Percentiles rank a stretch among this genome's conserved stretches.
Conservation (phyloP, 2,113 vertebrate species). For the Hemibagrus wyckioides region DNA sequence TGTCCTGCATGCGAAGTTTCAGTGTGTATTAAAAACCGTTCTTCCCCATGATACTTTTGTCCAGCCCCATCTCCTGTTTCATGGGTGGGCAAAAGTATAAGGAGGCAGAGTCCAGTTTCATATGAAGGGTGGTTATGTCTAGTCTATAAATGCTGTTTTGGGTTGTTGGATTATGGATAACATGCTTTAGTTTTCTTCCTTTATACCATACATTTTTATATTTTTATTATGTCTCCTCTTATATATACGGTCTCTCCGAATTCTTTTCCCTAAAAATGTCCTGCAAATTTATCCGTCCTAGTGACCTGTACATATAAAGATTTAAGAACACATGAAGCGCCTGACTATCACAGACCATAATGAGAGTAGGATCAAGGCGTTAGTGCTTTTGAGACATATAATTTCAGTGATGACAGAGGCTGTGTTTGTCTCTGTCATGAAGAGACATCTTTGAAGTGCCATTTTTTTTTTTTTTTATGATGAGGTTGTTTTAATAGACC, state of each 20-base stretch:
- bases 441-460: background rate
- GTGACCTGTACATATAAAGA: background rate
- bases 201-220: background rate
- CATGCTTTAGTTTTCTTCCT: background rate
- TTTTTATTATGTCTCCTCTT: too few species aligned
- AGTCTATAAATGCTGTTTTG: conserved; percentile 10
- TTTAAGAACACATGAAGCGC: background rate
- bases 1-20: conserved; percentile 15
- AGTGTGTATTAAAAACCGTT: background rate
- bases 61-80: conserved; percentile 50
- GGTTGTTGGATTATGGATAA: background rate
- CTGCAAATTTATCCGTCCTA: background rate
- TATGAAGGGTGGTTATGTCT: conserved; percentile 9
- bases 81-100: conserved; percentile 39
- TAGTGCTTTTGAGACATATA: conserved; percentile 22
- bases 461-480: too few species aligned
- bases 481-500: background rate
- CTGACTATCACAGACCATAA: conserved; percentile 17
- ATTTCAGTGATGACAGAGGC: conserved; percentile 44
- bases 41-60: conserved; percentile 18
- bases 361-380: background rate
- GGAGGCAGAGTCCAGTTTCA: conserved; percentile 12
- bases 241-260: background rate
- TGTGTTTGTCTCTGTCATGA: conserved; percentile 10
- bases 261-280: background rate